Base-by-base conservation (phyloP, 2,888 invertebrate genomes). In the Cantharis nigra region DNA sequence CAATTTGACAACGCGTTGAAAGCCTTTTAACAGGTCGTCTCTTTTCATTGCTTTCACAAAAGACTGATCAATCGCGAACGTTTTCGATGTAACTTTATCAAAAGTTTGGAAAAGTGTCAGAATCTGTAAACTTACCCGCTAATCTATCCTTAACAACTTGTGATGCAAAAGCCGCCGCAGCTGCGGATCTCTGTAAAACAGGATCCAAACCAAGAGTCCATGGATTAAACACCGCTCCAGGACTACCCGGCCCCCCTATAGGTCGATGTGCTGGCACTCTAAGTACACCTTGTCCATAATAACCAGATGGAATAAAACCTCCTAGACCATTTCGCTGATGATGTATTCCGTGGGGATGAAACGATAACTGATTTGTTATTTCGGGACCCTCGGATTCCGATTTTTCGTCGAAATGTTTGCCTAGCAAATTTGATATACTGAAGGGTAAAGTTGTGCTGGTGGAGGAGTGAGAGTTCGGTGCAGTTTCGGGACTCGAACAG, bases 141-240 rank as follows among this genome's bases (percentile, higher is more conserved):
- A 95, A 89, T 89, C 95, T 91, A 88, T 95, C 95, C 89, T 95
- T 95, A 84, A 95, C 94, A 85, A 95, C 94, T 89, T 95, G 95
- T 84, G 94, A 93, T 2, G 94, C 94, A 86, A 95, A 92, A 70
- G 95, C 94, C 2, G 95, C 94, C 0, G 92, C 92, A 16, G 91
- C 93, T 76, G 91, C 93, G 83, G 91, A 93, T 85, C 91, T 89
- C 90, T 91, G 92, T 69, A 91, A 91, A 82, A 93, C 92, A 83
- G 92, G 88, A 71, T 92, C 92, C 77, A 93, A 90, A 88, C 92
- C 90, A 75, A 88, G 84, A 18, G 88, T 85, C 89, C 89, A 89
- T 4, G 89, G 89, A 76, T 83, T 87, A 81, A 89, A 89, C 65
- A 89, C 87, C 3, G 85, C 83, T 9, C 90, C 90, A 76, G 91